Evolutionary conservation across 1,140 invertebrate species (phyloP).

Genomic region (Bathynomus jamesi): DNA sequence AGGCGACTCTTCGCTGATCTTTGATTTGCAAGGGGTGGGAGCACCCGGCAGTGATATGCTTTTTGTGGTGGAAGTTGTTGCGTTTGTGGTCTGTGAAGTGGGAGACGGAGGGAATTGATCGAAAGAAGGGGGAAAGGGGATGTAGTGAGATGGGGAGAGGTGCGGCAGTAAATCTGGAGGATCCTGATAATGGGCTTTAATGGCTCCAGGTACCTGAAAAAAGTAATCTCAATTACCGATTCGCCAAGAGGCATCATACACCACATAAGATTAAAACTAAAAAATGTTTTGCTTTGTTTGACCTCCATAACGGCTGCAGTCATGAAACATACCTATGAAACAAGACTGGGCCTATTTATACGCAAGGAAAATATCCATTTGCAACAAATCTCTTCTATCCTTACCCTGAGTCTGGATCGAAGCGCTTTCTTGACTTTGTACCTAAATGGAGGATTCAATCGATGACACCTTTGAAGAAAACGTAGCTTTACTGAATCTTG

Average conservation of each 20-base stretch:
- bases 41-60: neutral
- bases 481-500: constrained; percentile 75
- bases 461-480: constrained; percentile 70
- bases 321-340: no score
- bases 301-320: no score
- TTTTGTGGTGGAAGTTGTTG: constrained; percentile 11
- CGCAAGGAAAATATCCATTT: neutral
- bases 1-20: no score
- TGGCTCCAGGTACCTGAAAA: constrained; percentile 59
- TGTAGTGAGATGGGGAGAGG: constrained; percentile 31
- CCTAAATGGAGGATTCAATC: constrained; percentile 64
- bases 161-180: constrained; percentile 61
- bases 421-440: constrained; percentile 43
- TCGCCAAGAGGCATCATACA: no score
- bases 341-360: no score
- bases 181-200: constrained; percentile 66
- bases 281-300: no score
- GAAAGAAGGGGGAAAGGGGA: constrained; percentile 13
- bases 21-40: neutral
- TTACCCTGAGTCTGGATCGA: constrained; percentile 40
- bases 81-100: neutral
- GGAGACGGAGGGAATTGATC: neutral
- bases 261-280: no score
- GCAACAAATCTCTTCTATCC: constrained; percentile 24
- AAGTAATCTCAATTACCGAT: constrained; percentile 10